Conservation (phyloP, 2,113 vertebrate genomes). For the Sporophila hypoxantha region DNA sequence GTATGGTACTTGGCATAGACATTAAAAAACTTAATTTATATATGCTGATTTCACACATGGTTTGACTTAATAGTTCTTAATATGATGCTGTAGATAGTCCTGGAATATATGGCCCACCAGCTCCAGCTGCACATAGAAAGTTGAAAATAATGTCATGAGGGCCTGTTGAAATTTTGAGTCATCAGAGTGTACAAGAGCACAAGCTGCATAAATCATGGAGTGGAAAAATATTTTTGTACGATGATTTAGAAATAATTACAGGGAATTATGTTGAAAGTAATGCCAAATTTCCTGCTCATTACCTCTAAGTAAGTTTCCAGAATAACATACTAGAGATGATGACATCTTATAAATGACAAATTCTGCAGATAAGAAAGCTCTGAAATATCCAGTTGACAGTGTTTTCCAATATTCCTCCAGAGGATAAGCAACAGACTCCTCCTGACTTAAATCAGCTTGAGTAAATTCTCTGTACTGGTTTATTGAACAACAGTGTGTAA, state of each 20-base stretch:
- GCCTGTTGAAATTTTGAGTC: slow-evolving; percentile 55
- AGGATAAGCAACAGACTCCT: background rate
- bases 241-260: slow-evolving; percentile 47
- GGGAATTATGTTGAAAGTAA: slow-evolving; percentile 46
- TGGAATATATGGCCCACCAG: background rate
- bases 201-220: slow-evolving; percentile 37
- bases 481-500: background rate
- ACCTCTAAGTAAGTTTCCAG: slow-evolving; percentile 47
- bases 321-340: slow-evolving; percentile 37
- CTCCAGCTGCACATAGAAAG: slow-evolving; percentile 21
- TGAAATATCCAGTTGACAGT: slow-evolving; percentile 8
- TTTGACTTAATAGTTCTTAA: slow-evolving; percentile 14
- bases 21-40: background rate
- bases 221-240: slow-evolving; percentile 53
- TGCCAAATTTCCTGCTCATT: slow-evolving; percentile 51
- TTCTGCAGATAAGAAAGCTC: slow-evolving; percentile 24
- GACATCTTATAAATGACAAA: slow-evolving; percentile 16
- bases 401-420: slow-evolving; percentile 19
- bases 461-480: background rate
- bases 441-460: background rate
- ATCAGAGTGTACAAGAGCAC: slow-evolving; percentile 39
- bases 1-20: background rate
- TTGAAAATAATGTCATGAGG: slow-evolving; percentile 19
- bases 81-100: background rate
- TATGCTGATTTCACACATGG: background rate